Evolutionary conservation across 2,113 vertebrate species (phyloP).

Genomic region (Alligator mississippiensis): DNA sequence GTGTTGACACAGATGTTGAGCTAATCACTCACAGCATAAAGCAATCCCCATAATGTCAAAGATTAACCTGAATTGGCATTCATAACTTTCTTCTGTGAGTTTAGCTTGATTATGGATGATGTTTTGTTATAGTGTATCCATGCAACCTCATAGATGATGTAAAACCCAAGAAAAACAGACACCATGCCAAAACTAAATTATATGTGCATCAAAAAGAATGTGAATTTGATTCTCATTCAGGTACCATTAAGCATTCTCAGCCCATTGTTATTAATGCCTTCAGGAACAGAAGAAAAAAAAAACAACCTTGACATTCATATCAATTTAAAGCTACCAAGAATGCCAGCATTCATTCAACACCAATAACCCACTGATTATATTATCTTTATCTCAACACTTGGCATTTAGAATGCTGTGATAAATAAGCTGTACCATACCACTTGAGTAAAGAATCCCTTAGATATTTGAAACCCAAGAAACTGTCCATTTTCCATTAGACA

Average conservation of each 20-base stretch:
- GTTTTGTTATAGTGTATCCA: constrained; percentile 71
- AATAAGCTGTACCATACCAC: not conserved
- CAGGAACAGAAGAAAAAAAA: constrained; percentile 22
- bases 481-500: not conserved
- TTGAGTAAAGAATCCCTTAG: not conserved
- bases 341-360: not conserved
- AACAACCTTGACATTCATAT: not conserved
- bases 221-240: not conserved
- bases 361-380: not conserved
- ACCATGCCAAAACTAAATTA: constrained; percentile 53
- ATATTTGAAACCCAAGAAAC: accelerated
- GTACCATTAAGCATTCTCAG: not conserved
- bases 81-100: constrained; percentile 53
- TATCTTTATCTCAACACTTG: not conserved
- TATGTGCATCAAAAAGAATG: constrained; percentile 34
- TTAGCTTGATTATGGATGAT: constrained; percentile 61
- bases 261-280: not conserved
- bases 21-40: constrained; percentile 53
- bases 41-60: constrained; percentile 59
- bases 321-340: not conserved
- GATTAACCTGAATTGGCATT: constrained; percentile 50
- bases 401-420: not conserved
- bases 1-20: constrained; percentile 70
- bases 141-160: constrained; percentile 66
- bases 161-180: constrained; percentile 61